Percentiles rank a stretch among this genome's conserved stretches.
These are phyloP conservation scores for Leptopilina boulardi DNA, from an alignment of 1,140 invertebrate genomes.

Conservation along the genomic window DNA sequence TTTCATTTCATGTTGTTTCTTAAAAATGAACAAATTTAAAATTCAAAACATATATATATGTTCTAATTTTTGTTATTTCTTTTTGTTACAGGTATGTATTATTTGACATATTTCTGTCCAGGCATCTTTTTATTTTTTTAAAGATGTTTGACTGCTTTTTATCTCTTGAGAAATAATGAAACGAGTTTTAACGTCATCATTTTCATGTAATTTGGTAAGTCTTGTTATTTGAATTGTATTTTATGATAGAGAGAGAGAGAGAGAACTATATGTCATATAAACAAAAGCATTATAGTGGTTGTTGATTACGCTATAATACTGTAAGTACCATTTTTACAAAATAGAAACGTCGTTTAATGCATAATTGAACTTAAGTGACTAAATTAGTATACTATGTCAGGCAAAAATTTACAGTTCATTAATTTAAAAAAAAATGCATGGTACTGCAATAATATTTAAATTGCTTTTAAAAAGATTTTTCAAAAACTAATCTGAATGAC, in stretches of 20 bases:
- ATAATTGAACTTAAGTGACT: too few species aligned
- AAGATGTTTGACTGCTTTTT: background rate
- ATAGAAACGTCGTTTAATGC: too few species aligned
- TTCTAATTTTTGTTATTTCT: slow-evolving; percentile 39
- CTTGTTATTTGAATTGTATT: background rate
- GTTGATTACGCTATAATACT: background rate
- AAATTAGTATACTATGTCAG: too few species aligned
- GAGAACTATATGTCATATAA: too few species aligned
- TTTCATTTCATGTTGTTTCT: background rate
- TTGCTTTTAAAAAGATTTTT: too few species aligned
- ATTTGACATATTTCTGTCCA: background rate
- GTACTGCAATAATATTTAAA: too few species aligned
- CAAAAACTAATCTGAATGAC: too few species aligned
- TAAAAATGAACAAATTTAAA: slow-evolving; percentile 2
- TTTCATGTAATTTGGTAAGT: slow-evolving; percentile 25
- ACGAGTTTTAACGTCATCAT: background rate
- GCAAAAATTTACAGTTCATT: too few species aligned
- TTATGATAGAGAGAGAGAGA: background rate
- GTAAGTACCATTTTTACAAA: too few species aligned
- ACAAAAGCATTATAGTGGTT: too few species aligned
- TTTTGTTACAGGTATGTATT: slow-evolving; percentile 69
- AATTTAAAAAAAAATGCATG: too few species aligned
- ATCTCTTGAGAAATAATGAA: background rate
- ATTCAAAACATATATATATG: slow-evolving; percentile 25
- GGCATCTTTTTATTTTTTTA: background rate